Conservation (phyloP, 1,140 invertebrate genomes). For the Saccostrea echinata region DNA sequence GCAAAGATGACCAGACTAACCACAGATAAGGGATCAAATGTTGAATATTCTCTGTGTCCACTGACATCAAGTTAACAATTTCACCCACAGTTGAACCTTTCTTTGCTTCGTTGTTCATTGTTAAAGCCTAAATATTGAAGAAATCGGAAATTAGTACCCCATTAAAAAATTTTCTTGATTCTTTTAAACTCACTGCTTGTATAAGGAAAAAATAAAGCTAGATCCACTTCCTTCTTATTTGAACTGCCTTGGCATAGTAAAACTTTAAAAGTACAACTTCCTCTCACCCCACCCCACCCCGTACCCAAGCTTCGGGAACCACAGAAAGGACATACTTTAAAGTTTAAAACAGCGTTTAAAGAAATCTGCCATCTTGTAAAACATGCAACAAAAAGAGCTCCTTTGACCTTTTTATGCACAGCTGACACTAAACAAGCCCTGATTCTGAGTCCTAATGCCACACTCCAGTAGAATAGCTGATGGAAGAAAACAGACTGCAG, state of each 20-base stretch:
- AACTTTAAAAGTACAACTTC: too few relatives aligned
- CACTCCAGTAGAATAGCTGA: constrained; percentile 73
- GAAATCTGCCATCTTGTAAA: too few relatives aligned
- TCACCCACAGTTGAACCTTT: constrained; percentile 81
- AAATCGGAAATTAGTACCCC: background rate
- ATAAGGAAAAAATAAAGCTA: too few relatives aligned
- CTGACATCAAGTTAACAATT: constrained; percentile 83
- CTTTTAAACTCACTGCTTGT: too few relatives aligned
- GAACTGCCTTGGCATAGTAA: too few relatives aligned
- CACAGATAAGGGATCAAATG: constrained; percentile 87
- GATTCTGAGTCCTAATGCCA: constrained; percentile 91
- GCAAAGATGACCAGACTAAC: constrained; percentile 96
- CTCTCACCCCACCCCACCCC: too few relatives aligned
- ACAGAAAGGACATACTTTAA: too few relatives aligned
- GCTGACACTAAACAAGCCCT: constrained; percentile 93
- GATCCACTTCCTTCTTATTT: too few relatives aligned
- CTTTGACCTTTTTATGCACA: constrained; percentile 91
- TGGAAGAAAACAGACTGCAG: constrained; percentile 72
- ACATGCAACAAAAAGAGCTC: background rate
- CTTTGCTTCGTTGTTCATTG: constrained; percentile 69
- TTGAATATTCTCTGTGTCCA: constrained; percentile 79
- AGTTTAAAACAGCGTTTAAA: too few relatives aligned
- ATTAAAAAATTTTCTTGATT: too few relatives aligned
- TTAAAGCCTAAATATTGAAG: constrained; percentile 62
- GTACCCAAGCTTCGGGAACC: too few relatives aligned